phyloP scores from a whole-genome alignment of 1,140 invertebrate species.

The Drosophila burlai region DNA sequence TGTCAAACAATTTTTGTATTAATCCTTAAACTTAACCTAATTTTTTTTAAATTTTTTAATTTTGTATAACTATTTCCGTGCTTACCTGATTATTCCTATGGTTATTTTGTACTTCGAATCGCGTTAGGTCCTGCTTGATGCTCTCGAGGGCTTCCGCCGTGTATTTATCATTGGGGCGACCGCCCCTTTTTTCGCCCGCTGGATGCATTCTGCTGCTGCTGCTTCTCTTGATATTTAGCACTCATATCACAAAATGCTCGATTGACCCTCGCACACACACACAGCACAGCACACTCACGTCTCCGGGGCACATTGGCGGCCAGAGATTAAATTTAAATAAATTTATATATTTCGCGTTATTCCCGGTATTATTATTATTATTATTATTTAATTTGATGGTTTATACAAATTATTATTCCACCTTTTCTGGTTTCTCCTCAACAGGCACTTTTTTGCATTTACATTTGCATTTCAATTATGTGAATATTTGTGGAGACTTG shows the following conservation, averaged over 20 bases:
- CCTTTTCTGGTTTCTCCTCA: slow-evolving; percentile 27
- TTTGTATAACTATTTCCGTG: background rate
- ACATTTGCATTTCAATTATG: slow-evolving; percentile 45
- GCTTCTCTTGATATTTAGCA: slow-evolving; percentile 77
- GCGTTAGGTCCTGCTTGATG: slow-evolving; percentile 83
- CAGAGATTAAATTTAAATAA: slow-evolving; percentile 49
- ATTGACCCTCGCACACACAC: slow-evolving; percentile 18
- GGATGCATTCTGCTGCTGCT: slow-evolving; percentile 84
- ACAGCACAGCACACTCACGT: slow-evolving; percentile 25
- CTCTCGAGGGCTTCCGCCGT: slow-evolving; percentile 83
- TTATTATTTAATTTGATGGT: slow-evolving; percentile 40
- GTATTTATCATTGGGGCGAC: slow-evolving; percentile 85
- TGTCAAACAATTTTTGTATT: background rate
- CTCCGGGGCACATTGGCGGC: slow-evolving; percentile 45
- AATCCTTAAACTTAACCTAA: background rate
- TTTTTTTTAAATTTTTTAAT: slow-evolving; percentile 8
- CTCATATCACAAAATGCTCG: slow-evolving; percentile 82
- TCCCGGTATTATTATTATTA: slow-evolving; percentile 7
- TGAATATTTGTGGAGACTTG: slow-evolving; percentile 38
- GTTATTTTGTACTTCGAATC: slow-evolving; percentile 84
- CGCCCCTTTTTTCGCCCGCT: slow-evolving; percentile 85
- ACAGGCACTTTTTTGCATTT: slow-evolving; percentile 57
- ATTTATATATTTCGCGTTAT: slow-evolving; percentile 25
- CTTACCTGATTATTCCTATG: slow-evolving; percentile 83
- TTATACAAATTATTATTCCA: slow-evolving; percentile 11